phyloP scores from a whole-genome alignment of 35 echinoderm and acorn worm species.

The Acanthaster planci region DNA sequence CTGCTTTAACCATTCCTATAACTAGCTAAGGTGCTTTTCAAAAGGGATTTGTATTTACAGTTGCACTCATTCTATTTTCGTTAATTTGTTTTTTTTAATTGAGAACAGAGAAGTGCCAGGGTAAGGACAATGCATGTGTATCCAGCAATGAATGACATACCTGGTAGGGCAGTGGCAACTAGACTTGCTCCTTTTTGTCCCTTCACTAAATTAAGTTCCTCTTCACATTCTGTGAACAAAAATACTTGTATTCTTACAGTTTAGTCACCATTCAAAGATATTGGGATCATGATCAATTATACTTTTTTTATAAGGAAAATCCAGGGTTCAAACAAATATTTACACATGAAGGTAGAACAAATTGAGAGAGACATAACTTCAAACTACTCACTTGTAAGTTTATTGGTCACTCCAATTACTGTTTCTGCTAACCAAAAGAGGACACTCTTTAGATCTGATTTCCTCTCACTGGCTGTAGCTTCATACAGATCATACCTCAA shows the following conservation, averaged over 20 bases:
- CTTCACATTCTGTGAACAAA: conserved; percentile 15
- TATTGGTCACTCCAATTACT: neutral
- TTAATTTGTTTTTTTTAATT: neutral
- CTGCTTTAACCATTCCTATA: too few relatives aligned
- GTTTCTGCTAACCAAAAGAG: conserved; percentile 53
- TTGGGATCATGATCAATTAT: too few relatives aligned
- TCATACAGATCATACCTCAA: conserved; percentile 73
- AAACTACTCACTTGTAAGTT: conserved; percentile 20
- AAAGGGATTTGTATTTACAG: too few relatives aligned
- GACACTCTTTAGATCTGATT: conserved; percentile 48
- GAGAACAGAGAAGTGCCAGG: neutral
- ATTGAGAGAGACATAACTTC: too few relatives aligned
- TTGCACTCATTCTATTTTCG: too few relatives aligned
- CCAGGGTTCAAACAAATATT: too few relatives aligned
- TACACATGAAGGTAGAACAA: too few relatives aligned
- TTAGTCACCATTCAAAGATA: neutral
- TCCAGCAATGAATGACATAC: neutral
- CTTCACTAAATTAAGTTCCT: conserved; percentile 16
- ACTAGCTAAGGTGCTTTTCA: too few relatives aligned
- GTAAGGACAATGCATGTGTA: too few relatives aligned
- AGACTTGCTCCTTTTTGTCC: neutral
- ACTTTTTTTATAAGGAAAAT: too few relatives aligned
- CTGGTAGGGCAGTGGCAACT: neutral
- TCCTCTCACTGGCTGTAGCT: conserved; percentile 68
- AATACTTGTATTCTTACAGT: neutral